Base-by-base conservation (phyloP, 2,888 invertebrate species). In the Dorcus parallelipipedus region DNA sequence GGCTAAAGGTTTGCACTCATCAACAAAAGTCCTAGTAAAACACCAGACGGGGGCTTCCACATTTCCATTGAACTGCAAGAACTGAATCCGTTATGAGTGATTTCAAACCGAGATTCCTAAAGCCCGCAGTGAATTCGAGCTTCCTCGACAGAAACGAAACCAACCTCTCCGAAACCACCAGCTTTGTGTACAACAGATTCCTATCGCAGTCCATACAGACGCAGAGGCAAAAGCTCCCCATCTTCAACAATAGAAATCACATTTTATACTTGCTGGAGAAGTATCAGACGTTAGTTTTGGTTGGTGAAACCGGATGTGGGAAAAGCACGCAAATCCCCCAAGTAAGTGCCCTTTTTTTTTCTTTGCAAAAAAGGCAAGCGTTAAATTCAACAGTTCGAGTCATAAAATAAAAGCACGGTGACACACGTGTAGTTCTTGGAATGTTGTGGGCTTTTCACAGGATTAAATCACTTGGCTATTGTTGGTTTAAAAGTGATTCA, bases 241-340 rank as follows among this genome's bases (percentile, higher is more conserved):
- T 97, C 62, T 93, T 89, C 73, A 89, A 91, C 75, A 88, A 91
- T 68, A 83, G 90, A 58, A 90, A 88, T 73, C 92, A 97, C 69
- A 91, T 98, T 52, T 80, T 98, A 52, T 97, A 95, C 76, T 81
- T 94, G 62, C 78, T 97, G 69, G 96, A 99, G 77, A 89, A 90
- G 64, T 90, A 90, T 78, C 96, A 97, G 77, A 91, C 93, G 0
- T 79, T 97, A 48, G 86, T 99, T 52, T 79, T 93, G 55, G 86
- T 92, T 43, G 98, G 98, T 2, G 97, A 99, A 76, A 97, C 97
- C 2, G 98, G 98, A 26, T 93, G 92, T 68, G 97, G 97, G 39
- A 95, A 98, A 79, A 95, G 95, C 73, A 97, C 97, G 0, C 97
- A 97, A 81, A 86, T 97, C 62, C 95, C 95, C 50, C 95, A 94